phyloP scores from a whole-genome alignment of 2,113 vertebrate genomes.

The Muntiacus reevesi region DNA sequence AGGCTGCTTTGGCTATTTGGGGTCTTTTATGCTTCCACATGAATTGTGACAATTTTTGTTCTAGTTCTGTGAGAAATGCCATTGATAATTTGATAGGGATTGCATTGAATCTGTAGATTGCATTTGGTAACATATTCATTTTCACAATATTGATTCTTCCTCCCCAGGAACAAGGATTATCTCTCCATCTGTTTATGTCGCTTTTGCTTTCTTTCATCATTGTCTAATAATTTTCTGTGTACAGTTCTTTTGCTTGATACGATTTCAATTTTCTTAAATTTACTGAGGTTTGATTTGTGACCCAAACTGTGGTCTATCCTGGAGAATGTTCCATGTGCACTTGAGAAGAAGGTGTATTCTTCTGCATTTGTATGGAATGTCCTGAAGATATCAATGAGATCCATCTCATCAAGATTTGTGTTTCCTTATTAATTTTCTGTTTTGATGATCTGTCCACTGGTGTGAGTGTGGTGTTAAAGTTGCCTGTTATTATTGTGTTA shows the following conservation, averaged over 20 bases:
- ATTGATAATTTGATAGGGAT: background rate
- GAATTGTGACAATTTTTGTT: background rate
- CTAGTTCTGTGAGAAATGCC: background rate
- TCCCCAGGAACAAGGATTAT: background rate
- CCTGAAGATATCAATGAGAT: background rate
- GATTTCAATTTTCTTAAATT: background rate
- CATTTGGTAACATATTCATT: background rate
- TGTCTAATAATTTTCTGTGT: background rate
- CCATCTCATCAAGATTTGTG: background rate
- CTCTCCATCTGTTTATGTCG: background rate
- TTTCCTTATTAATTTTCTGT: background rate
- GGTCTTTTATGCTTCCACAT: background rate
- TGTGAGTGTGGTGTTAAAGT: background rate
- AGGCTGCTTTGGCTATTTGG: background rate
- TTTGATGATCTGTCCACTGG: background rate
- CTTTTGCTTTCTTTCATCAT: background rate
- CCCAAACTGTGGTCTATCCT: background rate
- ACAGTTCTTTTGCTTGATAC: background rate
- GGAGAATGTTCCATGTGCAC: background rate
- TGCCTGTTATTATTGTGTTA: background rate
- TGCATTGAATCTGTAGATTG: background rate
- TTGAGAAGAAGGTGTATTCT: background rate
- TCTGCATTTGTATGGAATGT: background rate
- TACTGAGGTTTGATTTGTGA: background rate
- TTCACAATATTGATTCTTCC: background rate